phyloP scores from a whole-genome alignment of 2,113 vertebrate species.

The Tetrao urogallus region DNA sequence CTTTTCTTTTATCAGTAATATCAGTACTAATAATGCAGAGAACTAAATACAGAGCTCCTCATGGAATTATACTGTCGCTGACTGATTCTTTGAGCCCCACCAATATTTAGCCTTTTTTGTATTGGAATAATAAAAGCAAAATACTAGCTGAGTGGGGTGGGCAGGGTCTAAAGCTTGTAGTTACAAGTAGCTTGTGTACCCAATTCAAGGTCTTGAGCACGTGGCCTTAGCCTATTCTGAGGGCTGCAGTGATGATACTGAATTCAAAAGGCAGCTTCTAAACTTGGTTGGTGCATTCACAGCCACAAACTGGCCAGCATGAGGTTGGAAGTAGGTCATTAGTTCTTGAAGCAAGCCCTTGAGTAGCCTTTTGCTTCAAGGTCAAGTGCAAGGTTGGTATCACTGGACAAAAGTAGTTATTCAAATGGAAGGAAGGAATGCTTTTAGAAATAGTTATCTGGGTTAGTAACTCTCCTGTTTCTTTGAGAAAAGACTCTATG shows the following conservation, averaged over 20 bases:
- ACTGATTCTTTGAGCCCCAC: neutral
- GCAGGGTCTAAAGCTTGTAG: neutral
- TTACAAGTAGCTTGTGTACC: neutral
- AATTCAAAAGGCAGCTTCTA: neutral
- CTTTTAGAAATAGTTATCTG: neutral
- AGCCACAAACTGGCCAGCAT: neutral
- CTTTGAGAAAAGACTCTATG: neutral
- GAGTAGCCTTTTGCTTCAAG: neutral
- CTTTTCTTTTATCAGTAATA: neutral
- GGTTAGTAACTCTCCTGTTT: neutral
- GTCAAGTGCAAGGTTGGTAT: neutral
- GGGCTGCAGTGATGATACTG: neutral
- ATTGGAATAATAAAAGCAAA: neutral
- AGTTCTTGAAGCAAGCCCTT: neutral
- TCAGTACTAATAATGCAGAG: neutral
- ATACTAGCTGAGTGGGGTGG: neutral
- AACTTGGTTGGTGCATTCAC: neutral
- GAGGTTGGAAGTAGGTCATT: neutral
- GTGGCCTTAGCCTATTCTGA: neutral
- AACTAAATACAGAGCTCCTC: neutral
- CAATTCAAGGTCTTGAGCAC: neutral
- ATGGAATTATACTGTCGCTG: neutral
- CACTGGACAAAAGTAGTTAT: neutral
- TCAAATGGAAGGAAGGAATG: neutral
- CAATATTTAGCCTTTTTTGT: neutral